Evolutionary conservation across 2,888 invertebrate genomes (phyloP).

Genomic region (Cryptophagus acutangulus): DNA sequence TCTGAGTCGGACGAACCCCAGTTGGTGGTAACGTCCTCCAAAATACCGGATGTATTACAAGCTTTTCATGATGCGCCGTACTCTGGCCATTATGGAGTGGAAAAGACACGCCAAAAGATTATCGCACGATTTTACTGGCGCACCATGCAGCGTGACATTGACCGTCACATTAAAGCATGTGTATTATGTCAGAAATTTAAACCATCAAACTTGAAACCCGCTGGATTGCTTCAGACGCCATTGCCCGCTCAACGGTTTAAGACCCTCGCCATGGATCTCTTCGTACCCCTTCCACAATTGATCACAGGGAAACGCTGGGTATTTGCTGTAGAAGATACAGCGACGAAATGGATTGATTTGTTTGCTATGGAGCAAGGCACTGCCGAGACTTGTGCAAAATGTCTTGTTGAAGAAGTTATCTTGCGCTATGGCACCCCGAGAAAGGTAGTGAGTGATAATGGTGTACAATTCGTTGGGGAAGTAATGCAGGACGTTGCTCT

Average conservation of each 20-base stretch:
- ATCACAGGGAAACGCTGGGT: conserved; percentile 22
- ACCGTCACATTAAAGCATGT: conserved; percentile 26
- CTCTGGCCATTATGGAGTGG: conserved; percentile 32
- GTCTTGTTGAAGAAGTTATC: conserved; percentile 24
- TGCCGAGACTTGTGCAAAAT: conserved; percentile 15
- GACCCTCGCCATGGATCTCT: conserved; percentile 29
- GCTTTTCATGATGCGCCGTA: conserved; percentile 28
- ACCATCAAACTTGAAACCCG: conserved; percentile 24
- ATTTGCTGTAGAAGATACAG: conserved; percentile 29
- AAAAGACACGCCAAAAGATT: conserved; percentile 26
- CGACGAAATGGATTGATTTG: conserved; percentile 32
- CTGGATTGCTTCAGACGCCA: conserved; percentile 30
- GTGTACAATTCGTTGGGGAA: conserved; percentile 30
- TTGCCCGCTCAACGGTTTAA: conserved; percentile 28
- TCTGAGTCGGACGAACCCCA: conserved; percentile 29
- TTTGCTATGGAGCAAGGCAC: conserved; percentile 21
- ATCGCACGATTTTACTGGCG: conserved; percentile 27
- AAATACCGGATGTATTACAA: conserved; percentile 15
- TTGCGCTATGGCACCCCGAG: conserved; percentile 34
- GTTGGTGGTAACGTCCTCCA: conserved; percentile 23
- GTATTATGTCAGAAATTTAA: conserved; percentile 32
- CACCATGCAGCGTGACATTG: conserved; percentile 24
- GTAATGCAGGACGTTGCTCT: conserved; percentile 33
- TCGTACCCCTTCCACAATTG: conserved; percentile 30
- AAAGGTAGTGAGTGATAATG: conserved; percentile 36